Conservation (phyloP, 2,888 invertebrate genomes). For the Gonocerus acuteangulatus region DNA sequence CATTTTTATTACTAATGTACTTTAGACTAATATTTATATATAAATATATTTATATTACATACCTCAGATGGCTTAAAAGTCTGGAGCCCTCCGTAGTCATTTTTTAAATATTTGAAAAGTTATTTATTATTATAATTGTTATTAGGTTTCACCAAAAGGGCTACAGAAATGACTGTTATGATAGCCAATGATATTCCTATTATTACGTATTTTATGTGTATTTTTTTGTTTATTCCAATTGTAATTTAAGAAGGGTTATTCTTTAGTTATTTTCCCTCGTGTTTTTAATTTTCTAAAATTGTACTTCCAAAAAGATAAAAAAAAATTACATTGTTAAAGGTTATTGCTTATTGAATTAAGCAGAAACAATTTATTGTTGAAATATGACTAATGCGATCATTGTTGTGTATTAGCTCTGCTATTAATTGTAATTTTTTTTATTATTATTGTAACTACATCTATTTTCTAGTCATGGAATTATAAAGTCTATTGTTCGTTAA, state of each 20-base stretch:
- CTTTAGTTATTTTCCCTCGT: background rate
- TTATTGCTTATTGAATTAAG: conserved; percentile 8
- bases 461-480: conserved; percentile 25
- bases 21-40: background rate
- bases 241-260: background rate
- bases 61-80: conserved; percentile 22
- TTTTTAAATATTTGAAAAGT: conserved; percentile 1
- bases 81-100: conserved; percentile 17
- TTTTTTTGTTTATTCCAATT: too few species aligned
- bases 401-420: conserved; percentile 22
- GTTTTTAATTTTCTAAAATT: conserved; percentile 12
- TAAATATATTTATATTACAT: conserved; percentile 13
- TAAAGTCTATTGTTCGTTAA: conserved; percentile 25
- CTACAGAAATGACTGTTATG: conserved; percentile 19
- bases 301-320: background rate
- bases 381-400: conserved; percentile 2
- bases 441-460: conserved; percentile 11
- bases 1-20: conserved; percentile 6
- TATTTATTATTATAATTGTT: conserved; percentile 17
- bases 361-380: conserved; percentile 1
- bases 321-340: conserved; percentile 9
- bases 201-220: background rate
- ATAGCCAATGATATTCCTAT: conserved; percentile 17
- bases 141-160: conserved; percentile 4
- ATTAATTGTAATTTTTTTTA: conserved; percentile 12